Base-by-base conservation (phyloP, 2,113 vertebrate species). In the Brachyhypopomus occidentalis region DNA sequence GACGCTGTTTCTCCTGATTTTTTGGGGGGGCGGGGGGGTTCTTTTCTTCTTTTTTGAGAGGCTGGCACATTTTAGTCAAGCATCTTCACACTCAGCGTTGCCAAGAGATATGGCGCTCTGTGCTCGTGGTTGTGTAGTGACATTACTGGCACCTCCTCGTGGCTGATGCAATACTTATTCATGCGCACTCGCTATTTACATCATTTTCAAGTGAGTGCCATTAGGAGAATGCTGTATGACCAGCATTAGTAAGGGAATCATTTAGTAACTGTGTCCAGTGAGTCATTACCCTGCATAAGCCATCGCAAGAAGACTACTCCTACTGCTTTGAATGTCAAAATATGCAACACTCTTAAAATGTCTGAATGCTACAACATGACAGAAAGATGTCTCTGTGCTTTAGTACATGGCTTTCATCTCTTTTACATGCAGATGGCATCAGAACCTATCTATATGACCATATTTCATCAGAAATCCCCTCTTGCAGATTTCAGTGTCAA, bases 21-120 rank as follows among this genome's bases (percentile, higher is more conserved):
- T 14, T 67, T 7, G 17, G 17, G 7, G 3, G 5, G 19, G 17
- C 2, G 17, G 17, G 7, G 3, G 5, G 19, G 17, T 5, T 20
- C 1, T 36, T 19, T 77, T 27, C 64, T 66, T 84, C 36, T 0
- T 45, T 22, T 56, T 20, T 48, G 38, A 63, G 30, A 69, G 38
- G 23, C 58, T 41, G 69, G 23, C 38, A 66, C 58, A 67, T 70
- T 30, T 81, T 60, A 62, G 56, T 66, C 77, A 14, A 74, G 77
- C 63, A 71, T 23, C 77, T 45, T 79, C 36, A 45, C 34, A 56
- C 52, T 38, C n/a, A 64, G 63, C 67, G 62, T 78, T 81, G 70
- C 83, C 75, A 75, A 69, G 79, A 52, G 48, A 84, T 84, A 59
- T 72, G 75, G 56, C 22, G 48, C 62, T 55, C 70, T 84, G 55